Base-by-base conservation (phyloP, 92 coral and sea anemone genomes). In the Porites evermanni region DNA sequence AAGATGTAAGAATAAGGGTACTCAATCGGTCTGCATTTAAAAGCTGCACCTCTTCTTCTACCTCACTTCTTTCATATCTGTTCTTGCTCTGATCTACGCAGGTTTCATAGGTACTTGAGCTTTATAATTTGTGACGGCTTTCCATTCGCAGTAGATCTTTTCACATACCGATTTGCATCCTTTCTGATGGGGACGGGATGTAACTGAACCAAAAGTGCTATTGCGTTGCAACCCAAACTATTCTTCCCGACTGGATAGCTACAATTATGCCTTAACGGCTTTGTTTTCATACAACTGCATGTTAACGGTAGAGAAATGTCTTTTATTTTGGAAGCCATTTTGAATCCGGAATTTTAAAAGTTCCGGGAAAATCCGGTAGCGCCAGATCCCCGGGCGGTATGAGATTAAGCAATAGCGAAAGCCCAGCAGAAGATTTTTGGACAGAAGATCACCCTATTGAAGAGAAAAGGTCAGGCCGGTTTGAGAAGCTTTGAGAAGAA, bases 91-190 rank as follows among this genome's bases (percentile, higher is more conserved):
- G 32, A 29, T 29, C 84, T 87, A 23, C 82, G 51, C 16, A 85
- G 80, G 75, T 85, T 85, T 65, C 82, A 74, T 6, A 85, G 47
- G 32, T 74, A 80, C 72, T 84, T 84, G 4, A 73, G 67, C 79
- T 85, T 89, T 2, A 85, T 84, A 12, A 84, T 85, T 78, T 88
- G 10, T 32, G 89, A 88, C 64, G 86, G 72, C 26, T 58, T 88
- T 52, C 23, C 51, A 56, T 44, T 50, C 10, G 70, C 4, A 19
- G 74, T 23, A 13, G 83, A 26, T 71, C 81, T 81, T 53, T 89
- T 83, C 66, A 12, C 1, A 56, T 89, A 80, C 88, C 85, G 78
- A 53, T 78, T 78, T 29, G 32, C 32, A 29, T 29, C 32, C 4
- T 29, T 29, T 29, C 32, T 29, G 32, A 29, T 29, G 32, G 32